These are phyloP conservation scores for Erythrocercus mccallii DNA, from an alignment of 2,113 vertebrate genomes.

Conservation along the genomic window DNA sequence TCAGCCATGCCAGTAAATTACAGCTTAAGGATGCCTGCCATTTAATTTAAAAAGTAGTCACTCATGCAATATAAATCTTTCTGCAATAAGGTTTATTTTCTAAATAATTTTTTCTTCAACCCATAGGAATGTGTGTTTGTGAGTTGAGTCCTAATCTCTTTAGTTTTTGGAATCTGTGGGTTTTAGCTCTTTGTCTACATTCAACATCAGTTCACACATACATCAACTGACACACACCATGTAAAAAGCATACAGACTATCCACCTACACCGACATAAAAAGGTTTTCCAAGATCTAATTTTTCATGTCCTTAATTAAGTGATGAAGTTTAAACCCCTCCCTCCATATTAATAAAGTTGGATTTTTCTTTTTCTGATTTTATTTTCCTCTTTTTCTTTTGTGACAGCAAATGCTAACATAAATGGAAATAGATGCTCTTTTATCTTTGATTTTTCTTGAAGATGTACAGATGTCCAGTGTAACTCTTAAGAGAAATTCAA, in stretches of 20 bases:
- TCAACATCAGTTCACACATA: neutral
- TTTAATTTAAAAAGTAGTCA: slow-evolving; percentile 23
- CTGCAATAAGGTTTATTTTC: neutral
- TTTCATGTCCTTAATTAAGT: neutral
- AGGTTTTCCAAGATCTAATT: neutral
- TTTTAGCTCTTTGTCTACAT: neutral
- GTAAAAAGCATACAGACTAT: neutral
- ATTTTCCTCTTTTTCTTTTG: neutral
- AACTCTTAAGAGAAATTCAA: neutral
- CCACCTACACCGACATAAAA: neutral
- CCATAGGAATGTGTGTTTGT: neutral
- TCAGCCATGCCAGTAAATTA: slow-evolving; percentile 3
- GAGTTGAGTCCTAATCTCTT: neutral
- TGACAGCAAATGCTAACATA: neutral
- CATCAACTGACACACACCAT: neutral
- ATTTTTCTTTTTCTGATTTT: neutral
- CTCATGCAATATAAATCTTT: slow-evolving; percentile 12
- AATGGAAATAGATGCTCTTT: neutral
- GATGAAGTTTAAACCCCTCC: neutral
- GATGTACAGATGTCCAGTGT: neutral
- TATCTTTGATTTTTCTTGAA: neutral
- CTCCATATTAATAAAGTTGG: neutral
- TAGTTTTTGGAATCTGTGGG: neutral
- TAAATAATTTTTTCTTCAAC: neutral
- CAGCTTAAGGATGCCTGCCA: neutral